These are phyloP conservation scores for Troides oblongomaculatus DNA, from an alignment of 2,888 invertebrate genomes.

Conservation along the genomic window DNA sequence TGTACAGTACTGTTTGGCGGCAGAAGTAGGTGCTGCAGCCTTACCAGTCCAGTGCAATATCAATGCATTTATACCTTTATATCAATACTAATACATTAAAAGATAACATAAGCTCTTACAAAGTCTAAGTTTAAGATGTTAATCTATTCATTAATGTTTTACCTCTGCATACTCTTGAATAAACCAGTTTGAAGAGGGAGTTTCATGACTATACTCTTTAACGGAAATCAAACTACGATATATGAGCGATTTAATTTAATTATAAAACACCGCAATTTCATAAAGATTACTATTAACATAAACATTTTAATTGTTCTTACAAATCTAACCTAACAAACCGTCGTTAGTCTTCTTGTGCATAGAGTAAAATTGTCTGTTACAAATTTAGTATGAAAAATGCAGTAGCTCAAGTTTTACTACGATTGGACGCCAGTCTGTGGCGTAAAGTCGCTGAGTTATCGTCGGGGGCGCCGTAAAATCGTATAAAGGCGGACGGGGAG, in stretches of 20 bases:
- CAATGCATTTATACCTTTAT: not conserved
- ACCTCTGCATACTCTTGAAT: too few species aligned
- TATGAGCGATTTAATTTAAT: not conserved
- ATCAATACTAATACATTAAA: not conserved
- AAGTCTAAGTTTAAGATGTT: not conserved
- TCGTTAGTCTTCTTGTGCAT: not conserved
- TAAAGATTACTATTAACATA: not conserved
- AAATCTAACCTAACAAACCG: too few species aligned
- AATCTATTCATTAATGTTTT: not conserved
- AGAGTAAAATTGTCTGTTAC: not conserved
- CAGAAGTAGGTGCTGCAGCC: too few species aligned
- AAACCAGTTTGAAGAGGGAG: too few species aligned
- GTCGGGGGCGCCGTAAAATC: conserved; percentile 25
- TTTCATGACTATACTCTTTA: too few species aligned
- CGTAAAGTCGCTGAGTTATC: conserved; percentile 28
- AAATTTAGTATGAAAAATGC: not conserved
- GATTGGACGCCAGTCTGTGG: conserved; percentile 26
- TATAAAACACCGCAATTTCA: not conserved
- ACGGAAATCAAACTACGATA: too few species aligned
- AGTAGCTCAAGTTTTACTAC: conserved; percentile 10
- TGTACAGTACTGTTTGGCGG: too few species aligned
- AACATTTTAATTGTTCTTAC: too few species aligned
- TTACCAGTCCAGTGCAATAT: too few species aligned
- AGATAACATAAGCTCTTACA: not conserved
- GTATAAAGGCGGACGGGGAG: conserved; percentile 22